phyloP scores from a whole-genome alignment of 2,888 invertebrate genomes.

The Lithophane leautieri region DNA sequence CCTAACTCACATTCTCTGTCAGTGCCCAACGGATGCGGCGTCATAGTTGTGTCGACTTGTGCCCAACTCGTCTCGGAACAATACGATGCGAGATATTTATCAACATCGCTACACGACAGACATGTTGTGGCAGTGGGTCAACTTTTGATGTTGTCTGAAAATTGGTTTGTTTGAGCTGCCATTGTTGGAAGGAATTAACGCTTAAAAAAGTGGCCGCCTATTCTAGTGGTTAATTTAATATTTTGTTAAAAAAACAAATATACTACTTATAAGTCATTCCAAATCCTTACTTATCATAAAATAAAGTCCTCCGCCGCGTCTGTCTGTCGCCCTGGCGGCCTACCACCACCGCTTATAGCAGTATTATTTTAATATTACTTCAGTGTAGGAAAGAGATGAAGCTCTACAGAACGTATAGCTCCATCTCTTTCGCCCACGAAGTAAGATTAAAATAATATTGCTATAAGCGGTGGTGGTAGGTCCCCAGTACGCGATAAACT shows the following conservation, averaged over 20 bases:
- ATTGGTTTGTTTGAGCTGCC: background rate
- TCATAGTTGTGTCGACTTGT: conserved; percentile 25
- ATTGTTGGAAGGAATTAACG: background rate
- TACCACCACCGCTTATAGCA: too few species aligned
- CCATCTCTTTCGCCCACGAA: too few species aligned
- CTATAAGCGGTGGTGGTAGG: too few species aligned
- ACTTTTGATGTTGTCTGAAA: background rate
- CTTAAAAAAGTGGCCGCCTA: background rate
- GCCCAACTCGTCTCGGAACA: conserved; percentile 44
- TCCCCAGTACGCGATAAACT: too few species aligned
- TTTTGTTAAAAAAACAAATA: background rate
- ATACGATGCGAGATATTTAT: conserved; percentile 49
- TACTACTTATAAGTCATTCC: too few species aligned
- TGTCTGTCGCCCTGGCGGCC: too few species aligned
- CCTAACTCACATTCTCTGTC: conserved; percentile 17
- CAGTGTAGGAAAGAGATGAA: too few species aligned
- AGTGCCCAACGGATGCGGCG: background rate
- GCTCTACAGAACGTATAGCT: too few species aligned
- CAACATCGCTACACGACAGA: conserved; percentile 21
- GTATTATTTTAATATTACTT: too few species aligned
- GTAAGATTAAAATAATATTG: too few species aligned
- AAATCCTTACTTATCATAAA: too few species aligned
- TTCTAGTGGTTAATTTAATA: background rate
- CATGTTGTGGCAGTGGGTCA: background rate
- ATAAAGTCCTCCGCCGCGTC: too few species aligned